phyloP scores from a whole-genome alignment of 1,140 invertebrate species.

The Solen grandis region DNA sequence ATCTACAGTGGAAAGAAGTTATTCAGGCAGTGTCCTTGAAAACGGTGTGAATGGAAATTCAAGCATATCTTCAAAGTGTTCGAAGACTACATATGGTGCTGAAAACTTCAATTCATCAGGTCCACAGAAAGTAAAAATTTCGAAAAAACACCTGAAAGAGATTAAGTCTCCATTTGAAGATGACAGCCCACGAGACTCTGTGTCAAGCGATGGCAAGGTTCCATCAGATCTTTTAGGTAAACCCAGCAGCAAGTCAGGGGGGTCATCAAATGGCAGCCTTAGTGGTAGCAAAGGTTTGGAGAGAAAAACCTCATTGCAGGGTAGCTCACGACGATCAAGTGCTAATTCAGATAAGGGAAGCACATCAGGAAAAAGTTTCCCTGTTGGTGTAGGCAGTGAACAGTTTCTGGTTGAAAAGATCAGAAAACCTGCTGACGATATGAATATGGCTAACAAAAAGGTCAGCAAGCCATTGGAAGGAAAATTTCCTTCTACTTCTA shows the following conservation, averaged over 20 bases:
- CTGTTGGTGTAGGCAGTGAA: not conserved
- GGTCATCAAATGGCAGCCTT: not conserved
- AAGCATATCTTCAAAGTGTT: conserved; percentile 63
- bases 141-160: conserved; percentile 67
- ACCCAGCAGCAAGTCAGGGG: not conserved
- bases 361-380: not conserved
- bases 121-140: conserved; percentile 71
- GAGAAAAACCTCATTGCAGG: not conserved
- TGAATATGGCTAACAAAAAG: too few species aligned
- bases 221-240: conserved; percentile 30
- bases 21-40: conserved; percentile 33
- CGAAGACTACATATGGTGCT: conserved; percentile 61
- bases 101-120: conserved; percentile 71
- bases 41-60: conserved; percentile 25
- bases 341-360: not conserved
- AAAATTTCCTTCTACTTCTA: not conserved
- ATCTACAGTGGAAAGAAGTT: conserved; percentile 59
- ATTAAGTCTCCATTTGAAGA: conserved; percentile 66
- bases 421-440: conserved; percentile 44
- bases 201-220: conserved; percentile 50
- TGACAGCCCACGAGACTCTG: conserved; percentile 35
- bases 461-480: not conserved
- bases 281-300: not conserved
- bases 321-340: not conserved
- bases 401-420: conserved; percentile 46